phyloP scores from a whole-genome alignment of 2,888 invertebrate species.

The Resseliella maxima region DNA sequence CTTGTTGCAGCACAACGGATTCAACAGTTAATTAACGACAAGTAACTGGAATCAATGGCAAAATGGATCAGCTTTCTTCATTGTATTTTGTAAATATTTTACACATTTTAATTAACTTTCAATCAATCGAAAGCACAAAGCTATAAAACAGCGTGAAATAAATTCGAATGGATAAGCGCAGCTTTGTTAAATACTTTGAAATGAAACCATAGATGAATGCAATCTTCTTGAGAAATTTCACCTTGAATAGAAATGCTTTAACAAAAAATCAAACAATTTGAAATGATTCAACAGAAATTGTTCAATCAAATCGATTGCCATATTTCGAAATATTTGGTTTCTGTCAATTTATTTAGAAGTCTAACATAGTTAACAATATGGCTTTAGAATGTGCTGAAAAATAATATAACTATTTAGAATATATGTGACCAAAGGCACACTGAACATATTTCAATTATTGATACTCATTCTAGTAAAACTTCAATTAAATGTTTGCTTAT shows the following conservation, averaged over 20 bases:
- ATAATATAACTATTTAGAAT: not conserved
- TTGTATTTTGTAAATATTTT: not conserved
- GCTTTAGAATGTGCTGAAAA: not conserved
- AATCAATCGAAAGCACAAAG: not conserved
- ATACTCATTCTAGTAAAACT: not conserved
- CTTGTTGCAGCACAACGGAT: too few species aligned
- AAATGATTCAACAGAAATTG: not conserved
- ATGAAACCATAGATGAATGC: too few species aligned
- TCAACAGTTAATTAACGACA: too few species aligned
- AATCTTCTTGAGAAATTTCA: too few species aligned
- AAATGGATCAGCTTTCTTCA: not conserved
- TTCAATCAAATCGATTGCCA: not conserved
- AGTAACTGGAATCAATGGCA: too few species aligned
- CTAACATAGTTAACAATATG: not conserved
- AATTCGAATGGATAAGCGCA: not conserved
- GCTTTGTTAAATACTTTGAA: too few species aligned
- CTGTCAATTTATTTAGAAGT: too few species aligned
- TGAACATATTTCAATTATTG: not conserved
- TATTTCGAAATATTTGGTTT: not conserved
- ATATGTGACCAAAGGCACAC: not conserved
- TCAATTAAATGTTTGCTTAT: not conserved
- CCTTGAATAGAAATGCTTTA: too few species aligned
- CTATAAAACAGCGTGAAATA: not conserved
- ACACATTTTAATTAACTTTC: constrained; percentile 29
- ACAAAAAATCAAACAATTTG: not conserved